phyloP scores from a whole-genome alignment of 92 coral and sea anemone species.

The Porites rus region DNA sequence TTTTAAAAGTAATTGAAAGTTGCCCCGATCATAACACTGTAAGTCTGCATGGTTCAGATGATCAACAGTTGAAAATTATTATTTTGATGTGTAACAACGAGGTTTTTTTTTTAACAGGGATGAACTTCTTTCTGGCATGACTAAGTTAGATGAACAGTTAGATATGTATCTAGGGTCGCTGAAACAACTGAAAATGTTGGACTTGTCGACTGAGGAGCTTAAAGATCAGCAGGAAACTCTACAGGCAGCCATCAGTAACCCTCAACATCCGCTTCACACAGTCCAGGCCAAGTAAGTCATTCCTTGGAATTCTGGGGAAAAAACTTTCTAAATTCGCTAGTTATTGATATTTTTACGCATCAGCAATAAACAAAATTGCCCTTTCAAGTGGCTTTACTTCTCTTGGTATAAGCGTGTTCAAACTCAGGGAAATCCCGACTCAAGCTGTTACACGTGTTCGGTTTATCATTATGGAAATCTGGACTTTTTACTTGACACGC shows the following conservation, averaged over 20 bases:
- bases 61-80: no score
- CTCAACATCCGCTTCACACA: constrained; percentile 90
- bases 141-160: constrained; percentile 73
- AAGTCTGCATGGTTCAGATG: background rate
- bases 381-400: no score
- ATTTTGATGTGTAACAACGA: background rate
- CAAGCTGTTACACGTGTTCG: no score
- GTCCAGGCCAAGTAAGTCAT: constrained; percentile 93
- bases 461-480: no score
- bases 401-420: no score
- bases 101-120: constrained; percentile 57
- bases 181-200: constrained; percentile 83
- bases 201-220: constrained; percentile 79
- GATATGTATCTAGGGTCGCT: constrained; percentile 79
- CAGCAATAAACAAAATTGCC: no score
- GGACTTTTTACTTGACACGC: no score
- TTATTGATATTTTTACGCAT: no score
- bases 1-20: no score
- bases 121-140: constrained; percentile 78
- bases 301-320: background rate
- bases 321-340: background rate
- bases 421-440: no score
- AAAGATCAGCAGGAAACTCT: constrained; percentile 89
- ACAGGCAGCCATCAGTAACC: constrained; percentile 83
- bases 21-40: no score